A percentile compares a stretch with the other conserved stretches of the same genome.
Conservation (phyloP, 1,140 invertebrate species). For the Leptopilina clavipes region DNA sequence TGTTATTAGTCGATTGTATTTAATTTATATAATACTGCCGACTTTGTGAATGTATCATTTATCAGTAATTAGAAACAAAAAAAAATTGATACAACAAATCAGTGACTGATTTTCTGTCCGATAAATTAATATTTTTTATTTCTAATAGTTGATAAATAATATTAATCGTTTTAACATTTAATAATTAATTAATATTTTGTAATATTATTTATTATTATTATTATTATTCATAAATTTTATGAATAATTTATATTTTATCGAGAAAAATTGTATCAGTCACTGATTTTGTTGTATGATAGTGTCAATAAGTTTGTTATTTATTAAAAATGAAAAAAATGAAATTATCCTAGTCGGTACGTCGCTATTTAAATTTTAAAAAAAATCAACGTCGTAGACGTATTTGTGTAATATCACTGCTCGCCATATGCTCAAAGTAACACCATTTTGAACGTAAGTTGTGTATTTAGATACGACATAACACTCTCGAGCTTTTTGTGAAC, state of each 20-base stretch:
- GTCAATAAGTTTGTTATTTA: slow-evolving; percentile 14
- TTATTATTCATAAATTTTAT: neutral
- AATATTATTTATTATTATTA: neutral
- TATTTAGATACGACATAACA: slow-evolving; percentile 12
- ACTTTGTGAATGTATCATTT: slow-evolving; percentile 13
- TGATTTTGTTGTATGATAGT: neutral
- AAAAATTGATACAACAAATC: neutral
- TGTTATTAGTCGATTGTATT: slow-evolving; percentile 22
- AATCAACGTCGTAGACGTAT: slow-evolving; percentile 12
- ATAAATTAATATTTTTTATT: neutral
- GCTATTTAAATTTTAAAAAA: slow-evolving; percentile 7
- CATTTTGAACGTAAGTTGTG: slow-evolving; percentile 29
- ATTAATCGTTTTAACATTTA: neutral
- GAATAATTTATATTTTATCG: too few relatives aligned
- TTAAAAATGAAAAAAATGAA: neutral
- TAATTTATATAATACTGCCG: slow-evolving; percentile 28
- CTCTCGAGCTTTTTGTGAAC: slow-evolving; percentile 33
- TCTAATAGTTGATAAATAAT: too few relatives aligned
- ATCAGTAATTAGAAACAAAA: neutral
- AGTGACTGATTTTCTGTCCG: neutral
- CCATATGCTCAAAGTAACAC: slow-evolving; percentile 28
- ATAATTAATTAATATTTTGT: neutral
- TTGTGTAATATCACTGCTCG: slow-evolving; percentile 25
- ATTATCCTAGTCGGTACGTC: slow-evolving; percentile 13
- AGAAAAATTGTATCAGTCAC: neutral